Base-by-base conservation (phyloP, 37 sponge, comb jelly and placozoan species). In the Chondrosia reniformis region DNA sequence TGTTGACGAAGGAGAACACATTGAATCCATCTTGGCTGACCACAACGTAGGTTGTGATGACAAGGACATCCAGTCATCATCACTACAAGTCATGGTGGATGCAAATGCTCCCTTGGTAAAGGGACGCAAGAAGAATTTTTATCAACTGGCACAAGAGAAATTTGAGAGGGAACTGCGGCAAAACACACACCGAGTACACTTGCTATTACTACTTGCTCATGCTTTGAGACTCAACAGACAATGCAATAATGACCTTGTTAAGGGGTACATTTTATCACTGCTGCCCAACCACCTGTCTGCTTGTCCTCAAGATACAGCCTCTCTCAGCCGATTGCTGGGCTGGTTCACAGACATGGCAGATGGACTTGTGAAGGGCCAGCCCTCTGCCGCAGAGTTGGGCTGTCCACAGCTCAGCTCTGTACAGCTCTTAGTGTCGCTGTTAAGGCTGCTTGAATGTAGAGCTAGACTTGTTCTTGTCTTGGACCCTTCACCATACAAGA, bases 141-240 rank as follows among this genome's bases (percentile, higher is more conserved):
- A 43, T 12, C 43, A 69, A 40, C 72, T 69, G 24, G 72, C 72
- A 3, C 39, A 24, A 44, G 72, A 69, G 41, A 36, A 38, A 38
- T 40, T 34, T 44, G 72, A 69, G 36, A 41, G 72, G 8, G 77
- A 79, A 43, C 39, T 79, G 0, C 62, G 30, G 37, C 71, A 66
- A 37, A 67, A 80, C 77, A 36, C 76, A 10, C 89, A 88, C 67
- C 83, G 84, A 52, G 69, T 43, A 15, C 80, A 84, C 62, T 71
- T 88, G 22, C 76, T 88, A 28, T 88, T 84, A 52, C 76, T 88
- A 22, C 21, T 88, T 0, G 28, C 76, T 7, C 62, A 76, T 25
- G 87, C 79, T 15, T n/a, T 82, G 32, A 13, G 15, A 6, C 76
- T 82, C 42, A 83, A 74, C 80, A 49, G 37, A 5, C 80, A 45